Base-by-base conservation (phyloP, 1,140 invertebrate species). In the Dufourea novaeangliae region DNA sequence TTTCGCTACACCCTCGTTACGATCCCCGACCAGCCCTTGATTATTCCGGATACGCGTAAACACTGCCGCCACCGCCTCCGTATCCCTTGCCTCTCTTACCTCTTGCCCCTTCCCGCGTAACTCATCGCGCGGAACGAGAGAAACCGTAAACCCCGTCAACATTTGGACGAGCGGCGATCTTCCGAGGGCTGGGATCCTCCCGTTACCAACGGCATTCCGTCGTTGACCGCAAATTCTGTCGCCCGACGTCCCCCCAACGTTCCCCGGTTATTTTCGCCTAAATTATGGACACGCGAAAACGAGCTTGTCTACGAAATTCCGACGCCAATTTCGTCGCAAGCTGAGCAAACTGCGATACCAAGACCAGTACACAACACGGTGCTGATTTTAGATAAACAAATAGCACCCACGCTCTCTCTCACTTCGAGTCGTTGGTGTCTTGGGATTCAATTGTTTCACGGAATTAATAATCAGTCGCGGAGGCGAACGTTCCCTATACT, bases 1-100 rank as follows among this genome's bases (percentile, higher is more conserved):
- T 86, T 86, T 86, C 64, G 79, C 74, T 50, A 85, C 85, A 84
- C 71, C 80, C 85, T 87, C 78, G 82, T 86, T 86, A 86, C 74
- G 27, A 78, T 54, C 72, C 74, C 66, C 69, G 66, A 41, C 56
- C 63, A 59, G 44, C 17, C 79, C 76, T 77, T 87, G 82, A 86
- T 87, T 87, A 87, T 86, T 82, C 77, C 68, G 50, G 64, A 85
- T 77, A 74, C 84, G 78, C 79, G 82, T 84, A 86, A 86, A 86
- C 82, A 83, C 83, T 37, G 14, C 44, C 34, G 12, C 67, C 41
- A 5, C 32, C 34, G 6, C 11, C n/a, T 50, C 32, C 52, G 29
- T 20, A n/a, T n/a, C 46, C 46, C 61, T n/a, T n/a, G n/a, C n/a
- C n/a, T n/a, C n/a, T n/a, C n/a, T n/a, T n/a, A n/a, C n/a, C n/a